Evolutionary conservation across 1,140 invertebrate species (phyloP), one percentile per base, ranked within the genome.

Genomic region (Camponotus vicinus): DNA sequence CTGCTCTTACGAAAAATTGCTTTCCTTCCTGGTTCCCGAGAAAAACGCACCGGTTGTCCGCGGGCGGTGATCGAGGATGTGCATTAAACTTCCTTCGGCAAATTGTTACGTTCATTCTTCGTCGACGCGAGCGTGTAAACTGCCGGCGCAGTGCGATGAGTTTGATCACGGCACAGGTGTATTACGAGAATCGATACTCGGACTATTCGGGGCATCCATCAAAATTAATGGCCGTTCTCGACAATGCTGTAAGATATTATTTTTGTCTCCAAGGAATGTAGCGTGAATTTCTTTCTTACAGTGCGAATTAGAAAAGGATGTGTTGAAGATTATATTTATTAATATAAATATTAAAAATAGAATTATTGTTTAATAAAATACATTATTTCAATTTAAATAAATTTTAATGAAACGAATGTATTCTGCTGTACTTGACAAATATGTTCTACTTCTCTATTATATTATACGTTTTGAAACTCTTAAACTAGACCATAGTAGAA

Each of bases 141-240:
- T 71, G 55, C 42, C 27, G 52, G 70, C 37, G 49, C 32, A 55
- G 70, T 40, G 61, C 82, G 64, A 89, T 83, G 49, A 77, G 77
- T 86, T 89, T 75, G 84, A 89, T 89, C 87, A 83, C 70, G 84
- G 59, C 70, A 75, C 82, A 86, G 88, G 87, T 88, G 57, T 85
- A 88, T 88, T 88, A 86, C 55, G 42, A 70, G 52, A 34, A 89
- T 89, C 88, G 80, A 89, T 89, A 88, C 52, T 57, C 79, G 55
- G 42, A 27, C 69, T 59, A 63, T 73, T 73, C 79, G 55, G 21
- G 37, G 40, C 79, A 75, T 61, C 57, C 69, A 83, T 83, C 79
- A 83, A 61, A 75, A 83, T 73, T 83, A 83, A 83, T 80, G 37
- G 69, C n/a, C 32, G 71, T 73, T 83, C 57, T 70, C 37, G 67